phyloP scores from a whole-genome alignment of 2,888 invertebrate species.

The Scrobipalpa costella region DNA sequence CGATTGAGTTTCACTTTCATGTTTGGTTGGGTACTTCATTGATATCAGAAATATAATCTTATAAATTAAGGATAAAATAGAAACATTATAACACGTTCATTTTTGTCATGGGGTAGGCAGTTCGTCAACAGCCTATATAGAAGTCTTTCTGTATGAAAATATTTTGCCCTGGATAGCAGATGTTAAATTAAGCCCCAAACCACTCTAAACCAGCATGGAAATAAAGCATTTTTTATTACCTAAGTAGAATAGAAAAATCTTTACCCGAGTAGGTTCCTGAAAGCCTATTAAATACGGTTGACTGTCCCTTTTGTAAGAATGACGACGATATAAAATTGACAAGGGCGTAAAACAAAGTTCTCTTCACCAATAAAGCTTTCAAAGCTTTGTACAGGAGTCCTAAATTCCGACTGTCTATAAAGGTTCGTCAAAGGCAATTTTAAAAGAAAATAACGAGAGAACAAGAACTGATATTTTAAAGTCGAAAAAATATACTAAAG shows the following conservation, averaged over 20 bases:
- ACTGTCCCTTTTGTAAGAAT: not conserved
- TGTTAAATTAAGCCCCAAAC: too few species aligned
- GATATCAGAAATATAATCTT: not conserved
- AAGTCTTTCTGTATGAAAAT: not conserved
- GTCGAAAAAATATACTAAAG: not conserved
- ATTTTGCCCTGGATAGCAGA: too few species aligned
- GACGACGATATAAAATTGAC: not conserved
- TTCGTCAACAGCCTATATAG: too few species aligned
- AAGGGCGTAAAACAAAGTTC: slow-evolving; percentile 2
- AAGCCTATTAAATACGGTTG: not conserved
- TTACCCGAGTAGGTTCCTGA: not conserved
- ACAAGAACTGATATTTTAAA: not conserved
- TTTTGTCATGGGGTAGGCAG: too few species aligned
- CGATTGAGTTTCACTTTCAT: slow-evolving; percentile 33
- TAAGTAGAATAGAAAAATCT: too few species aligned
- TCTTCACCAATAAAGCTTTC: not conserved
- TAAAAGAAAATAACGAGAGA: not conserved
- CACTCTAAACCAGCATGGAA: too few species aligned
- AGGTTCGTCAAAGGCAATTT: slow-evolving; percentile 1
- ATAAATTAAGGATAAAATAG: too few species aligned
- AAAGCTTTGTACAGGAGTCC: slow-evolving; percentile 3
- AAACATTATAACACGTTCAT: too few species aligned
- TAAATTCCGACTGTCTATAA: not conserved
- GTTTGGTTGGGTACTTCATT: not conserved
- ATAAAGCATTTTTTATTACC: too few species aligned